A percentile compares a stretch with the other conserved stretches of the same genome.
phyloP scores from a whole-genome alignment of 2,113 vertebrate species.

The Hymenochirus boettgeri region DNA sequence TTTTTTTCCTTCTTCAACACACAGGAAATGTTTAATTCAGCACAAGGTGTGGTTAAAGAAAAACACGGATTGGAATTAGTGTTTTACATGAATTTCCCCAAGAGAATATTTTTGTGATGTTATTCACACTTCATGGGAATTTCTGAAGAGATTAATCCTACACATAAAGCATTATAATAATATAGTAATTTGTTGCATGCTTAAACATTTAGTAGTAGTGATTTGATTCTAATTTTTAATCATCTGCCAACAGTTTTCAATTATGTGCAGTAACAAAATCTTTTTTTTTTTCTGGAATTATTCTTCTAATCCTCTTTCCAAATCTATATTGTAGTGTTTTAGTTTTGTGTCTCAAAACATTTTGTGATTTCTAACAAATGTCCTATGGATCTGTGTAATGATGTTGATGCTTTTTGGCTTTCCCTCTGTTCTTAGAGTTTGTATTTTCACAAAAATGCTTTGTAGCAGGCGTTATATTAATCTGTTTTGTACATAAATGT shows the following conservation, averaged over 20 bases:
- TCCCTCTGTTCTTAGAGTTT: constrained; percentile 93
- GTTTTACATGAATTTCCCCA: constrained; percentile 6
- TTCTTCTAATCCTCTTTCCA: constrained; percentile 78
- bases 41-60: neutral
- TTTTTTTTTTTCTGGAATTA: constrained; percentile 74
- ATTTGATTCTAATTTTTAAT: constrained; percentile 68
- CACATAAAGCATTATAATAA: constrained; percentile 85
- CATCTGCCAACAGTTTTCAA: constrained; percentile 77
- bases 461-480: constrained; percentile 91
- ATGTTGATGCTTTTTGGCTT: constrained; percentile 81
- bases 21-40: no score
- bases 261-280: constrained; percentile 83
- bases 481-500: constrained; percentile 99
- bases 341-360: constrained; percentile 87
- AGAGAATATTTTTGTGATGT: constrained; percentile 75
- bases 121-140: constrained; percentile 83
- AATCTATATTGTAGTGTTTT: constrained; percentile 91
- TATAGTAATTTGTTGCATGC: constrained; percentile 96
- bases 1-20: no score
- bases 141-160: constrained; percentile 76
- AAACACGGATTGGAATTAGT: neutral
- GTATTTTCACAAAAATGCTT: constrained; percentile 97
- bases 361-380: constrained; percentile 88
- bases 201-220: constrained; percentile 93
- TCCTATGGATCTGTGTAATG: constrained; percentile 83